These are phyloP conservation scores for Rhynchonema sp. DNA, from an alignment of 2,888 invertebrate species.

Conservation along the genomic window DNA sequence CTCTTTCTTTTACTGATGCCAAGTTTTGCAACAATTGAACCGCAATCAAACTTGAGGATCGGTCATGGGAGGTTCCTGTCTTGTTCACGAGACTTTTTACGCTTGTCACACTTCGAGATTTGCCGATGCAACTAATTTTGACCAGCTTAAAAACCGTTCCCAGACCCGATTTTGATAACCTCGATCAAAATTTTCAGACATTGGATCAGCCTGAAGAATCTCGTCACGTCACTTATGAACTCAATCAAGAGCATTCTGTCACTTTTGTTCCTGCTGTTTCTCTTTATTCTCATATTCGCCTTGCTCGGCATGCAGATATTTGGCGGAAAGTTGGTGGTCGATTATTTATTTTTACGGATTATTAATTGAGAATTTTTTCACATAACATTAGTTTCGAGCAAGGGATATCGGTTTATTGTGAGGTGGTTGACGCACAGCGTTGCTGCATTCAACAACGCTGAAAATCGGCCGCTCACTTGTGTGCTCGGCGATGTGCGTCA, in stretches of 20 bases:
- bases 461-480: too few species aligned
- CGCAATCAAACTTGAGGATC: too few species aligned
- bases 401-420: too few species aligned
- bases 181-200: slow-evolving; percentile 56
- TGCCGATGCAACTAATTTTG: too few species aligned
- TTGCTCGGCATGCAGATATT: slow-evolving; percentile 98
- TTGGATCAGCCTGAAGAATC: slow-evolving; percentile 90
- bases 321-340: slow-evolving; percentile 91
- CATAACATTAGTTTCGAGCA: not conserved
- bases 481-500: too few species aligned
- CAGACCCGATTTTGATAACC: too few species aligned
- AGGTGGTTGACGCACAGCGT: too few species aligned
- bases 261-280: slow-evolving; percentile 75
- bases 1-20: not conserved
- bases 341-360: not conserved
- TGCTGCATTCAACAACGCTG: too few species aligned
- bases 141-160: too few species aligned
- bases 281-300: slow-evolving; percentile 98
- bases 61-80: not conserved
- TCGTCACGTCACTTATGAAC: slow-evolving; percentile 90
- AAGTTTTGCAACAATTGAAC: too few species aligned
- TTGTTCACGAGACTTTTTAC: not conserved
- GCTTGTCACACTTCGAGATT: not conserved
- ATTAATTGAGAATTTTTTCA: not conserved
- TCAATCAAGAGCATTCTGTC: slow-evolving; percentile 98